Evolutionary conservation across 2,888 invertebrate species (phyloP).

Genomic region (Peribatodes rhomboidaria): DNA sequence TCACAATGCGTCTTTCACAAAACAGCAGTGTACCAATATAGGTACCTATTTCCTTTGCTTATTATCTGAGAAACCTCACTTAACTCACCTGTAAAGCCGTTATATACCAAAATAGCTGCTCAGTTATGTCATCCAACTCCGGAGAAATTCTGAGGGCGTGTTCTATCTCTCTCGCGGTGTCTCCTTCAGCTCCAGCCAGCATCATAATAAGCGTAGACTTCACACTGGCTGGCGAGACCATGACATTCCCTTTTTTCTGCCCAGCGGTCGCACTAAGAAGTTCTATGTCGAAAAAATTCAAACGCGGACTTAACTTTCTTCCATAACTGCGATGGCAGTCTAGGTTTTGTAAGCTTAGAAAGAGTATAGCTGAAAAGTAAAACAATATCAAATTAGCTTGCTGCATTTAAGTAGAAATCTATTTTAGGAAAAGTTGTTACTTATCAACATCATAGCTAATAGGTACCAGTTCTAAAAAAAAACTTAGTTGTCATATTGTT

Average conservation of each 20-base stretch:
- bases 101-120: conserved; percentile 67
- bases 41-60: not conserved
- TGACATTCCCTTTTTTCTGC: conserved; percentile 82
- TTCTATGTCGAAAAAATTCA: conserved; percentile 86
- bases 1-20: not conserved
- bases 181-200: conserved; percentile 87
- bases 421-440: not conserved
- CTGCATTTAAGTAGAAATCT: not conserved
- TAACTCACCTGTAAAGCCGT: conserved; percentile 67
- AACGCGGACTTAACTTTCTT: conserved; percentile 59
- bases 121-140: conserved; percentile 65
- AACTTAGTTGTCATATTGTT: too few species aligned
- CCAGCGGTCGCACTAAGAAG: conserved; percentile 78
- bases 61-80: not conserved
- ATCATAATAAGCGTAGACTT: conserved; percentile 88
- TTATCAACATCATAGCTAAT: too few species aligned
- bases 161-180: conserved; percentile 86
- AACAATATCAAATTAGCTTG: not conserved
- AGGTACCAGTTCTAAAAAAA: not conserved
- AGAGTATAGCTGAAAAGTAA: conserved; percentile 57
- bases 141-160: conserved; percentile 84
- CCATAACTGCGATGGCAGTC: conserved; percentile 49
- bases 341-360: conserved; percentile 56
- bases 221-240: conserved; percentile 89
- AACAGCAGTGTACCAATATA: not conserved